phyloP scores from a whole-genome alignment of 2,113 vertebrate genomes.

The Thalassarche chlororhynchos region DNA sequence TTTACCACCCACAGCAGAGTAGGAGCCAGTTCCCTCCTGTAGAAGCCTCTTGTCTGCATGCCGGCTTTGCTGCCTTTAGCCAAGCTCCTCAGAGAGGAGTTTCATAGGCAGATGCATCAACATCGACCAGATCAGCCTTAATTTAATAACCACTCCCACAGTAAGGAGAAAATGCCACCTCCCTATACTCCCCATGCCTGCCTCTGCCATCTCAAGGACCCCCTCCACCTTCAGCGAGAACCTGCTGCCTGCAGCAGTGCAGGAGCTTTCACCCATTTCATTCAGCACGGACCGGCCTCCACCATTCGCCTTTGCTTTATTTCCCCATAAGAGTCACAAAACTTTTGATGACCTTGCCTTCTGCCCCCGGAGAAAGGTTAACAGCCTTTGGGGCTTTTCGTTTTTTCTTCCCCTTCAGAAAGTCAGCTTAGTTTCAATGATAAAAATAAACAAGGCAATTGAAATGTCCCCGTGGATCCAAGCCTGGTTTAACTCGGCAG shows the following conservation, averaged over 20 bases:
- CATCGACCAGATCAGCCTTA: neutral
- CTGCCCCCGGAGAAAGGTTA: neutral
- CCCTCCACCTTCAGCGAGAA: neutral
- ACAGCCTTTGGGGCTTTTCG: neutral
- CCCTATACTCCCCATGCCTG: neutral
- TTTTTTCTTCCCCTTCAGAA: neutral
- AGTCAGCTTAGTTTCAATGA: neutral
- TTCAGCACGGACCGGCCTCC: neutral
- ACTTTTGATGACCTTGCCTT: neutral
- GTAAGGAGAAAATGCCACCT: neutral
- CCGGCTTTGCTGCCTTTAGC: neutral
- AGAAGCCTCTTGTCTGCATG: neutral
- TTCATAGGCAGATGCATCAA: neutral
- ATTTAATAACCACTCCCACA: neutral
- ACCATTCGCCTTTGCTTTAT: neutral
- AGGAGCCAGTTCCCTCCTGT: neutral
- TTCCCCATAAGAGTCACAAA: neutral
- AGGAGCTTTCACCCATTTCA: neutral
- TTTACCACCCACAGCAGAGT: neutral
- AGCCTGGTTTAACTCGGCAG: neutral
- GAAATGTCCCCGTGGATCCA: neutral
- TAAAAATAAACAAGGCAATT: slow-evolving; percentile 26
- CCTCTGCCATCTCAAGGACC: neutral
- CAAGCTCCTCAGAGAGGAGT: neutral
- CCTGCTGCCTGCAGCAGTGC: neutral